Evolutionary conservation across 2,113 vertebrate species (phyloP).

Genomic region (Gambusia affinis): DNA sequence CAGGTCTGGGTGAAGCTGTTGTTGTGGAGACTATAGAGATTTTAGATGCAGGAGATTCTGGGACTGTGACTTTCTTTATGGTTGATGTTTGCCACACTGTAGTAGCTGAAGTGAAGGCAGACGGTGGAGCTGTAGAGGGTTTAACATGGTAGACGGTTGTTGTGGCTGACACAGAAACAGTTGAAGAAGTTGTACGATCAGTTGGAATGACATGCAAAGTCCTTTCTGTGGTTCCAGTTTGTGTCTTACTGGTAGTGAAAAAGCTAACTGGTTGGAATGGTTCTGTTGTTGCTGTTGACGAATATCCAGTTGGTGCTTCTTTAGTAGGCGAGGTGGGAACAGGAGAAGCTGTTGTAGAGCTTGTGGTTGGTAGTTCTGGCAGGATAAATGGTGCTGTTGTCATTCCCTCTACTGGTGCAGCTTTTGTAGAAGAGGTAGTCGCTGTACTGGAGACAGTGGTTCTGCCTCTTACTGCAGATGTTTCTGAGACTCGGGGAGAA

Average conservation of each 20-base stretch:
- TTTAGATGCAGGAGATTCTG: conserved; percentile 40
- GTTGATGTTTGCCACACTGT: conserved; percentile 51
- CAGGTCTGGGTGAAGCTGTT: conserved; percentile 15
- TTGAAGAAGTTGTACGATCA: conserved; percentile 42
- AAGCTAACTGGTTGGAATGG: conserved; percentile 34
- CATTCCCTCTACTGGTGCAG: conserved; percentile 29
- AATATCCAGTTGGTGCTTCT: conserved; percentile 35
- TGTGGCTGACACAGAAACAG: conserved; percentile 16
- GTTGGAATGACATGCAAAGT: conserved; percentile 22
- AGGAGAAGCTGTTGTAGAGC: conserved; percentile 34
- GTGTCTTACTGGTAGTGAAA: conserved; percentile 54
- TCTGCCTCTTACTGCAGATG: conserved; percentile 31
- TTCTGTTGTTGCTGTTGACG: conserved; percentile 37
- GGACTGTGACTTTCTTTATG: conserved; percentile 56
- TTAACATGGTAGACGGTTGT: conserved; percentile 18
- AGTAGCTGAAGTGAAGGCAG: conserved; percentile 49
- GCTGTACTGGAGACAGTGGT: conserved; percentile 38
- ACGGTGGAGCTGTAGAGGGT: conserved; percentile 45
- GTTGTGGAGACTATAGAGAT: conserved; percentile 18
- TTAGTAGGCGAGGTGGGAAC: conserved; percentile 11
- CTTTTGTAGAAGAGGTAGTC: conserved; percentile 17
- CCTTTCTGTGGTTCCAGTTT: conserved; percentile 44
- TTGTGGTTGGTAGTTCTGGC: conserved; percentile 46
- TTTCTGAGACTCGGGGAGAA: conserved; percentile 33
- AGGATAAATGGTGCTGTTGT: conserved; percentile 22